Evolutionary conservation across 2,797 vertebrate genomes (phyloP), one percentile per base, ranked within the genome.

Genomic region (Rachycentron canadum): DNA sequence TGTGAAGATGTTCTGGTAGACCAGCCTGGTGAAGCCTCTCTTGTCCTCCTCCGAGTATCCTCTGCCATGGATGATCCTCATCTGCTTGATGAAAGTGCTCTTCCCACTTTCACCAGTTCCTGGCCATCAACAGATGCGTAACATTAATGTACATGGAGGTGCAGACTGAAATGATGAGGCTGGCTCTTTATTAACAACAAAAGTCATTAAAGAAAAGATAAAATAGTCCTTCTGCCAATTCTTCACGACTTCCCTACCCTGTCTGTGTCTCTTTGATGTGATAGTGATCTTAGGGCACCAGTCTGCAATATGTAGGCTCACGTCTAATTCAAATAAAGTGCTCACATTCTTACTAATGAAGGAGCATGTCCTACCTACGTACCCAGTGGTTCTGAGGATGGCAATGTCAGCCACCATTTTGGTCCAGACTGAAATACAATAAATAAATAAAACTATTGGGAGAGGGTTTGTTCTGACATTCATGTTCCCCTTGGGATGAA

Each of bases 31-130:
- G 94, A 97, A 99, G 66, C 96, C 91, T 74, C 94, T 95, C 92
- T 96, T 97, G 92, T 99, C 97, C 89, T 99, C 98, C 53, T 99
- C 98, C 0, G 97, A 96, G 92, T 99, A 99, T 26, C 97, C 97
- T 0, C 97, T 96, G 52, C 98, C 97, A 17, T 99, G 97, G 83
- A 99, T 99, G 93, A 99, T 99, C 93, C 98, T 95, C 97, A 99
- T 99, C 90, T 99, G 98, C 53, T 99, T 99, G 89, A 99, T 98
- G 58, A 99, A 99, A 0, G 98, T 99, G 89, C 98, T 99, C 94
- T 99, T 99, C 70, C 98, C 98, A 73, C 98, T 99, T 91, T 99
- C 98, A 78, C 97, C 98, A 19, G 98, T 99, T 67, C 98, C 98
- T 99, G 91, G 8, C 1, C 67, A 57, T 28, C 53, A 52, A 74